Evolutionary conservation across 2,113 vertebrate genomes (phyloP).

Genomic region (Thermophis baileyi): DNA sequence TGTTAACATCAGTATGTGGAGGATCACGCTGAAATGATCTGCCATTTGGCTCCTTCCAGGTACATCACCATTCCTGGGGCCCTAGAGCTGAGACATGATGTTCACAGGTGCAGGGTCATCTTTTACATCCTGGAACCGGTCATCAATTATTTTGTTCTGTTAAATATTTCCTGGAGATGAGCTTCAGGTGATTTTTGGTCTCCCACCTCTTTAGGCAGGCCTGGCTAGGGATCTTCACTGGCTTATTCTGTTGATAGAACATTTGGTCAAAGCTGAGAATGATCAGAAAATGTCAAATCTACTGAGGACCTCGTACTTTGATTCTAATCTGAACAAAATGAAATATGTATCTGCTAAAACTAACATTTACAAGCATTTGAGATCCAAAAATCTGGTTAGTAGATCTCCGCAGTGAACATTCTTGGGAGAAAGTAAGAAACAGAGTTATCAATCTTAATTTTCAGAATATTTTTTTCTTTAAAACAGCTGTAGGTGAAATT

Average conservation of each 20-base stretch:
- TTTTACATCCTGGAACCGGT: constrained; percentile 30
- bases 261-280: neutral
- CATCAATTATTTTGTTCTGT: constrained; percentile 58
- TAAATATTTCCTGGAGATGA: constrained; percentile 40
- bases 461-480: neutral
- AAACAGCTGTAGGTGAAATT: neutral
- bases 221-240: constrained; percentile 23
- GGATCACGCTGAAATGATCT: neutral
- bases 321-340: neutral
- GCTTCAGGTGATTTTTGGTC: constrained; percentile 57
- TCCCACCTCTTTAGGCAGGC: constrained; percentile 54
- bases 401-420: neutral
- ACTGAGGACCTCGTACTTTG: neutral
- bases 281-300: constrained; percentile 3
- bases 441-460: neutral
- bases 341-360: neutral
- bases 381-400: neutral
- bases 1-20: neutral
- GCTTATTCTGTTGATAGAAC: constrained; percentile 22
- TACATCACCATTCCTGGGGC: neutral
- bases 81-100: neutral
- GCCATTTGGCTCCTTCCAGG: neutral
- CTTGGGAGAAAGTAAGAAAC: neutral
- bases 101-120: neutral
- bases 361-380: neutral